Base-by-base conservation (phyloP, 2,888 invertebrate species). In the Amphipyra tragopoginis region DNA sequence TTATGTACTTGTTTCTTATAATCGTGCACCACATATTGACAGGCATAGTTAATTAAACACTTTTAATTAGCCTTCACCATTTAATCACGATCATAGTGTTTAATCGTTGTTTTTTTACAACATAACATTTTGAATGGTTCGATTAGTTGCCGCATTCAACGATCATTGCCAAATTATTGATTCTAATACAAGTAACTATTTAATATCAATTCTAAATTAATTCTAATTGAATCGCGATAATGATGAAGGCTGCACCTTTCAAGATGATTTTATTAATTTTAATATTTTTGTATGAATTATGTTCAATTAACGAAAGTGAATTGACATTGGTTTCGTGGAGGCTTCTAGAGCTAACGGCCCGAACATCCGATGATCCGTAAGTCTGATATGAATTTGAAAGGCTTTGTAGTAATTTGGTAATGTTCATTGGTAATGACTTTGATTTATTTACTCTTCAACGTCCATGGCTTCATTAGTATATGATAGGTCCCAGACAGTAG, bases 321-420 rank as follows among this genome's bases (percentile, higher is more conserved):
- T 73, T 70, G 77, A 65, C 74, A 69, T 77, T 79, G 77, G 60
- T 33, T 61, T 50, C 5, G n/a, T 48, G 33, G 59, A 64, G 65
- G 69, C 33, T 69, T 39, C 43, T 43, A 34, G 33, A 63, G 45
- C 53, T 53, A 73, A 64, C 61, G 36, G 54, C 48, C 64, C 56
- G 74, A 57, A 77, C 45, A 58, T 77, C 68, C 63, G 63, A 72
- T 63, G 63, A 59, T 60, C 54, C 45, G 53, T 61, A 53, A 50
- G 43, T 36, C 42, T 48, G 72, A 72, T 75, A 75, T 40, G 38
- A 53, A 14, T 47, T 69, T 55, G 11, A 69, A 69, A 62, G 44
- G 26, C 39, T 49, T 53, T 13, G 15, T 29, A 5, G 15, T 13
- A 42, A 43, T 38, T 47, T 43, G 39, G 8, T 6, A 54, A 59